phyloP scores from a whole-genome alignment of 2,888 invertebrate genomes.

The Spilosoma lubricipeda region DNA sequence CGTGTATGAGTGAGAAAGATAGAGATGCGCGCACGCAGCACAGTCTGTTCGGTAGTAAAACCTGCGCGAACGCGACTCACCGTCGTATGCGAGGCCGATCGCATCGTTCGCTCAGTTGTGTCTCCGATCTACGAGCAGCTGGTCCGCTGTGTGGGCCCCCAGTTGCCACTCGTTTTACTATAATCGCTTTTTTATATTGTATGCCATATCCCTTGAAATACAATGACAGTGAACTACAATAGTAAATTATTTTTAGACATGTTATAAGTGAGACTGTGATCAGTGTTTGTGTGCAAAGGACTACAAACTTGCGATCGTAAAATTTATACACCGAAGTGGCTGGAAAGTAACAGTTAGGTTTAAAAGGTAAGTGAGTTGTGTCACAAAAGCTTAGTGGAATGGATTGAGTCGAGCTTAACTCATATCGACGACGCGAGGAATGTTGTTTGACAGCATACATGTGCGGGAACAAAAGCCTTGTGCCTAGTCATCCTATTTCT shows the following conservation, averaged over 20 bases:
- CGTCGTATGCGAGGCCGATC: slow-evolving; percentile 74
- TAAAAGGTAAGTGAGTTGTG: slow-evolving; percentile 83
- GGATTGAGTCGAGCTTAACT: slow-evolving; percentile 81
- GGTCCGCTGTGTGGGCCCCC: slow-evolving; percentile 74
- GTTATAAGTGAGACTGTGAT: slow-evolving; percentile 68
- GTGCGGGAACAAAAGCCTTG: slow-evolving; percentile 85
- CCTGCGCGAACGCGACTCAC: slow-evolving; percentile 66
- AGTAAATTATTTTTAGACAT: slow-evolving; percentile 57
- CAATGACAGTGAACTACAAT: slow-evolving; percentile 73
- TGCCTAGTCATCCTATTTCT: slow-evolving; percentile 80
- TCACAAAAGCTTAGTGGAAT: slow-evolving; percentile 79
- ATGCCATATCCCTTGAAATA: slow-evolving; percentile 70
- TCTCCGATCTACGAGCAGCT: slow-evolving; percentile 78
- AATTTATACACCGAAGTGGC: slow-evolving; percentile 70
- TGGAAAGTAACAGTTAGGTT: slow-evolving; percentile 82
- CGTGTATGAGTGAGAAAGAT: slow-evolving; percentile 59
- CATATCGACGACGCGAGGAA: slow-evolving; percentile 83
- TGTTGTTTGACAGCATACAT: slow-evolving; percentile 85
- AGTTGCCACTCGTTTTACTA: slow-evolving; percentile 76
- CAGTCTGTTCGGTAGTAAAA: slow-evolving; percentile 70
- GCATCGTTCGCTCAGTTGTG: slow-evolving; percentile 73
- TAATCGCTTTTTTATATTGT: slow-evolving; percentile 65
- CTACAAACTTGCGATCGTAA: slow-evolving; percentile 60
- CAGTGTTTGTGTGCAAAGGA: slow-evolving; percentile 70
- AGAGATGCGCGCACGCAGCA: slow-evolving; percentile 75